Evolutionary conservation across 2,113 vertebrate species (phyloP), one percentile per base, ranked within the genome.

Genomic region (Synchiropus splendidus): DNA sequence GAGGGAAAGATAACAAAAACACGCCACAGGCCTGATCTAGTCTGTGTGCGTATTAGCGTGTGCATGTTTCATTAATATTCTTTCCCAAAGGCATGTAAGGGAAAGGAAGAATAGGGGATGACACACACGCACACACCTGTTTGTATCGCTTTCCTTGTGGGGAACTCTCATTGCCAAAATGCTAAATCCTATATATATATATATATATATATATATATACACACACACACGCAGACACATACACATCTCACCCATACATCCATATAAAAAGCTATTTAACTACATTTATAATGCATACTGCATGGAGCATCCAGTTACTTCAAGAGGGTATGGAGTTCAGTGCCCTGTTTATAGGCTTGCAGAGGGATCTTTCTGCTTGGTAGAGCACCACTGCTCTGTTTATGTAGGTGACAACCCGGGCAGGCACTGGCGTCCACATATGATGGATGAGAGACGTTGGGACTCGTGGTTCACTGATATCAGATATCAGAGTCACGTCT

Each of bases 61-160:
- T 35, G 34, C n/a, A 12, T 35, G 33, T 35, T 12, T 3, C 6
- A 60, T 48, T 49, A 46, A 27, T 46, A 50, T 49, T 43, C 18
- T 38, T 55, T 39, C 31, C 21, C 38, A 21, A 45, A 30, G 21
- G 15, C 3, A 3, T n/a, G 12, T 37, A 33, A 36, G 13, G 14
- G 3, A 13, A 14, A 36, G n/a, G 31, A 15, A 33, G 18, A 39
- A 35, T 21, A 39, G 38, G 47, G 21, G 27, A 41, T 35, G 17
- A 12, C 12, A 35, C 8, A 15, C 6, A n/a, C n/a, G n/a, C n/a
- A n/a, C n/a, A n/a, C n/a, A n/a, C n/a, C n/a, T n/a, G n/a, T n/a
- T n/a, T n/a, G n/a, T n/a, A n/a, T n/a, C n/a, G n/a, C n/a, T n/a
- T n/a, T n/a, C n/a, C n/a, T n/a, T n/a, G n/a, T n/a, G n/a, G n/a